Evolutionary conservation across 2,888 invertebrate species (phyloP), one percentile per base, ranked within the genome.

Genomic region (Gastracanthus pulcherrimus): DNA sequence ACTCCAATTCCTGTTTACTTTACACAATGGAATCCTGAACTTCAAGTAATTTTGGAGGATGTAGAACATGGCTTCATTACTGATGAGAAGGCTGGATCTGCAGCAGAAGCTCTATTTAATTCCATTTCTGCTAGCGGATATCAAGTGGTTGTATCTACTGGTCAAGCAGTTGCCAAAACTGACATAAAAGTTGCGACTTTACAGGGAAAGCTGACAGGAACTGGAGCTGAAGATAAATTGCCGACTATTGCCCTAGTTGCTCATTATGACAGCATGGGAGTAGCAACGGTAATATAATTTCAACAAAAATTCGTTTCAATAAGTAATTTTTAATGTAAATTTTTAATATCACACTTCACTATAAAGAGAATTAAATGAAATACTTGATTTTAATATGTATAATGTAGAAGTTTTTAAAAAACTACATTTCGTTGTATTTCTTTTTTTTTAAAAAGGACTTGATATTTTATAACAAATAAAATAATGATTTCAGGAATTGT

Each of bases 101-200:
- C 97, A 0, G 92, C 96, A 13, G 96, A 97, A 89, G 97, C 97
- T 7, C 93, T 98, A 91, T 92, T 98, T 80, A 96, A 96, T 88
- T 95, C 97, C 16, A 95, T 98, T n/a, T 96, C 97, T 23, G 98
- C 97, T 0, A 98, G 98, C 93, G 98, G 98, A 11, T 98, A 98
- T 92, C 98, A 98, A 92, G 95, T 98, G 88, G 97, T 97, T 84
- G 95, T 98, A 34, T 94, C 95, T 81, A 95, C 97, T 6, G 93
- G 95, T 26, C 94, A 95, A 83, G 95, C 95, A 36, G 93, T 94
- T 75, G 93, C 95, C 4, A 95, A 95, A 88, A 93, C 95, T 85
- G 97, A 98, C 87, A 95, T 96, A 38, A 96, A 96, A 91, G 94
- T 98, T 23, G 95, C 96, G n/a, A 97, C 97, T 5, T 93, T 99